phyloP scores from a whole-genome alignment of 2,888 invertebrate species.

The Osmoderma eremita region DNA sequence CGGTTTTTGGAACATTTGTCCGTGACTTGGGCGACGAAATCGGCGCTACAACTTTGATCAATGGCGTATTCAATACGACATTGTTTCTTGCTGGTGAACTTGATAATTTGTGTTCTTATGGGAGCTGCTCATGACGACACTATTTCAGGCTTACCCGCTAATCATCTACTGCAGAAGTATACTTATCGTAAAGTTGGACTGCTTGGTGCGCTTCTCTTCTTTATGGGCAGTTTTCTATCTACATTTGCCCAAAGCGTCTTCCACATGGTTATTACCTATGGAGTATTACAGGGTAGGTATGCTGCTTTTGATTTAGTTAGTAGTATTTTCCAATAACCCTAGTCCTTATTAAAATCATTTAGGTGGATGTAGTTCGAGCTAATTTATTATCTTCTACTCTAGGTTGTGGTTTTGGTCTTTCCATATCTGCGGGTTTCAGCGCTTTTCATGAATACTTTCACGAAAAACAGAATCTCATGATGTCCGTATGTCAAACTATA shows the following conservation, averaged over 20 bases:
- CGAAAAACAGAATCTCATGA: slow-evolving; percentile 75
- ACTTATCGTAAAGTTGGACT: slow-evolving; percentile 75
- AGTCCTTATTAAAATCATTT: too few species aligned
- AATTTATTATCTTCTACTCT: too few species aligned
- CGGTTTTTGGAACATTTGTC: slow-evolving; percentile 77
- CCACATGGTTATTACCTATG: slow-evolving; percentile 73
- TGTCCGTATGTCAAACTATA: slow-evolving; percentile 77
- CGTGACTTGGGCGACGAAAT: slow-evolving; percentile 74
- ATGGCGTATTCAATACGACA: slow-evolving; percentile 74
- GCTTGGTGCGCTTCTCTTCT: slow-evolving; percentile 72
- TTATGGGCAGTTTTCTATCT: slow-evolving; percentile 70
- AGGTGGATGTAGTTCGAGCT: too few species aligned
- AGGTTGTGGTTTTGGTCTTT: slow-evolving; percentile 78
- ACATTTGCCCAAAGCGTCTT: slow-evolving; percentile 72
- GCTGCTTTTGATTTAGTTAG: too few species aligned
- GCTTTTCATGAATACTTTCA: slow-evolving; percentile 81
- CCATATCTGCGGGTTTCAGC: slow-evolving; percentile 77
- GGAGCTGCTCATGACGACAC: neutral
- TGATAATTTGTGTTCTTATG: neutral
- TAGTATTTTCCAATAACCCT: too few species aligned
- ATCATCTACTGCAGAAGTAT: slow-evolving; percentile 73
- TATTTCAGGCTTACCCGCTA: slow-evolving; percentile 73
- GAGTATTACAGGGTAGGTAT: slow-evolving; percentile 70
- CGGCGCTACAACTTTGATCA: slow-evolving; percentile 75
- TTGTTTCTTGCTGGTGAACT: slow-evolving; percentile 70